A percentile compares a stretch with the other conserved stretches of the same genome.
Evolutionary conservation across 1,140 invertebrate species (phyloP).

Genomic region (Triops cancriformis): DNA sequence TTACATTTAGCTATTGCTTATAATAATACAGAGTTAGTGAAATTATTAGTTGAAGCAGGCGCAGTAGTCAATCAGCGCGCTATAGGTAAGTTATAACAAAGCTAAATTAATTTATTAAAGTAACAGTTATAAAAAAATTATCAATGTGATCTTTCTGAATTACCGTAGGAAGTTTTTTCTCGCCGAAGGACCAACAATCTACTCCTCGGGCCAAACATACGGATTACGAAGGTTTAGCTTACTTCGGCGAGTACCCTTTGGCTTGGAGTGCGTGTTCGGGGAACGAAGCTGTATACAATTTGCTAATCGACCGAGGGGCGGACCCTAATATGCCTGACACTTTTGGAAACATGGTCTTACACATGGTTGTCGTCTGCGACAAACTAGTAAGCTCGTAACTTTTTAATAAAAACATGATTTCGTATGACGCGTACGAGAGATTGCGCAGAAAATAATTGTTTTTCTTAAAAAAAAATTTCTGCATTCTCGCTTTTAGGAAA

Average conservation of each 20-base stretch:
- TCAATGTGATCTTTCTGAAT: background rate
- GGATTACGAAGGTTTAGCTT: conserved; percentile 90
- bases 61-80: conserved; percentile 86
- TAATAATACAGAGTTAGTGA: conserved; percentile 89
- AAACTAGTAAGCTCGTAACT: conserved; percentile 62
- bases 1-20: conserved; percentile 94
- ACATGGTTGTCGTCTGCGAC: conserved; percentile 96
- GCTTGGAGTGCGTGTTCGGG: conserved; percentile 95
- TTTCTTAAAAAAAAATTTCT: too few species aligned
- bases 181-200: conserved; percentile 81
- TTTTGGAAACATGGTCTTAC: conserved; percentile 92
- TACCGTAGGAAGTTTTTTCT: conserved; percentile 68
- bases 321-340: conserved; percentile 86
- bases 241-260: conserved; percentile 90
- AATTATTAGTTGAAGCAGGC: conserved; percentile 79
- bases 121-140: background rate
- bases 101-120: conserved; percentile 32
- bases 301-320: conserved; percentile 79
- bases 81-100: conserved; percentile 51
- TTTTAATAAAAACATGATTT: conserved; percentile 18
- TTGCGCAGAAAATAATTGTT: background rate
- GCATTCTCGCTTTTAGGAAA: conserved; percentile 57
- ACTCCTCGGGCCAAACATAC: conserved; percentile 62
- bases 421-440: too few species aligned
- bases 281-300: conserved; percentile 95